Evolutionary conservation across 2,113 vertebrate species (phyloP).

Genomic region (Pontoporia blainvillei): DNA sequence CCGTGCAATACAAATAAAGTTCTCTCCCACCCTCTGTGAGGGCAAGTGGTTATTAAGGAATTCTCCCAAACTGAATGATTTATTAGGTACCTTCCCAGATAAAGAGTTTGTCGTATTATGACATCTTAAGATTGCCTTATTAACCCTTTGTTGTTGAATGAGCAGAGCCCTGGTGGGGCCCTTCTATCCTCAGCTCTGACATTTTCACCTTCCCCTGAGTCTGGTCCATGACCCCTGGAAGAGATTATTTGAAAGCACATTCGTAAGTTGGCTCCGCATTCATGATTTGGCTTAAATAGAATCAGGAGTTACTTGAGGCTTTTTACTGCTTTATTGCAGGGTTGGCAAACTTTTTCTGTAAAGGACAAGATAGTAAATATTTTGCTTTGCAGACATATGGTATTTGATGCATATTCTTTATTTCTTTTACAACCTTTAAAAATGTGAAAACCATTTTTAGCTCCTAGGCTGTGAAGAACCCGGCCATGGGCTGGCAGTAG

Average conservation of each 20-base stretch:
- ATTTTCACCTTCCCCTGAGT: background rate
- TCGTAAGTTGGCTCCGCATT: background rate
- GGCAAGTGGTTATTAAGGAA: background rate
- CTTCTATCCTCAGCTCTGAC: background rate
- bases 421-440: slow-evolving; percentile 20
- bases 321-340: background rate
- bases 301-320: background rate
- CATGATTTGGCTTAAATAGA: background rate
- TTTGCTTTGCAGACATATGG: background rate
- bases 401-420: background rate
- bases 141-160: background rate
- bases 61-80: background rate
- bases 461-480: background rate
- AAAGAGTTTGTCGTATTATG: background rate
- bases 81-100: background rate
- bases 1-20: background rate
- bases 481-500: background rate
- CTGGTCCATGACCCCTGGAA: background rate
- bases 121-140: background rate
- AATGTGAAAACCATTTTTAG: background rate
- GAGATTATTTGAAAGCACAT: slow-evolving; percentile 4
- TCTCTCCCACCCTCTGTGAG: background rate
- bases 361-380: slow-evolving; percentile 8
- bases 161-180: background rate
- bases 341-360: background rate